Evolutionary conservation across 2,113 vertebrate species (phyloP).

Genomic region (Oriolus oriolus): DNA sequence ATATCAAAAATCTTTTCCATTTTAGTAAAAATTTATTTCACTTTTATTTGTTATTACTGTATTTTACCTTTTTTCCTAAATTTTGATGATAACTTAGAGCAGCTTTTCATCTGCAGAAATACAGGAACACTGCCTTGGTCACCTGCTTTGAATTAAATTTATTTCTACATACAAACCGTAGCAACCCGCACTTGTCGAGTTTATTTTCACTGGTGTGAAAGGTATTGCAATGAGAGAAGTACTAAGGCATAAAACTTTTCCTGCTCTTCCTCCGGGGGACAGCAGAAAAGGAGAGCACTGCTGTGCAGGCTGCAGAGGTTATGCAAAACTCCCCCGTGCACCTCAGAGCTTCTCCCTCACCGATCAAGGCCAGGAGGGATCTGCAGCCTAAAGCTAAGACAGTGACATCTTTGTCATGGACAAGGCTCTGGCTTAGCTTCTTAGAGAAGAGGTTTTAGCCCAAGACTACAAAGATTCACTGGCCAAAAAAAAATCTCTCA

Average conservation of each 20-base stretch:
- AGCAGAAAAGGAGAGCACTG: not conserved
- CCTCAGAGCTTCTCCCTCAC: not conserved
- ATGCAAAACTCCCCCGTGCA: not conserved
- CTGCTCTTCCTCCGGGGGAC: not conserved
- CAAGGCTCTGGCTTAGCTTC: not conserved
- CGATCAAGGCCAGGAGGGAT: not conserved
- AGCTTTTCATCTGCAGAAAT: not conserved
- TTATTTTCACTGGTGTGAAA: not conserved
- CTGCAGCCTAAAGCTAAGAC: not conserved
- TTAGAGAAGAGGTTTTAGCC: not conserved
- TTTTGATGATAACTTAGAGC: not conserved
- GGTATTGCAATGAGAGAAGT: not conserved
- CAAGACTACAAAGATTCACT: not conserved
- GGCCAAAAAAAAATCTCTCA: not conserved
- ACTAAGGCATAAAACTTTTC: not conserved
- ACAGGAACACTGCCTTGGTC: not conserved
- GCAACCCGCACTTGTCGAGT: not conserved
- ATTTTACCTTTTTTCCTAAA: not conserved
- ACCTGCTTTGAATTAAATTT: not conserved
- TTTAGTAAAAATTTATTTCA: not conserved
- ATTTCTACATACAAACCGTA: not conserved
- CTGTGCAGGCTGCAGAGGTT: not conserved
- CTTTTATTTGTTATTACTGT: not conserved
- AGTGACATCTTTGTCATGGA: not conserved
- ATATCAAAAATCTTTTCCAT: not conserved